These are phyloP conservation scores for Otocyon megalotis DNA, from an alignment of 2,113 vertebrate species.

Conservation along the genomic window DNA sequence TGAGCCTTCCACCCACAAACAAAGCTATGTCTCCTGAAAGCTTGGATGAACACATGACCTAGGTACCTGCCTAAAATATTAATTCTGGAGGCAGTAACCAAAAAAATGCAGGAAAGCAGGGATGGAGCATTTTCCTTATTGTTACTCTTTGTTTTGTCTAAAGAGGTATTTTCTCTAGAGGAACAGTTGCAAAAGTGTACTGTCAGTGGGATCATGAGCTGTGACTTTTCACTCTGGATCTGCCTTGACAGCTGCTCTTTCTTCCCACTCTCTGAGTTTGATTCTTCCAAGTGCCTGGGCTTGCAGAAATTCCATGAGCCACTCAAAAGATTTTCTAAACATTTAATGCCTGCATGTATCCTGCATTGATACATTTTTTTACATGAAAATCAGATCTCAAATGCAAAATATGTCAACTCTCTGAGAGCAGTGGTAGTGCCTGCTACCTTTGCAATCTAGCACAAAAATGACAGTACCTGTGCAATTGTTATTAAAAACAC, in stretches of 20 bases:
- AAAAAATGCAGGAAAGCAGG: background rate
- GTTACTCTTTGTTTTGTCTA: background rate
- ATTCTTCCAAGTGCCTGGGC: background rate
- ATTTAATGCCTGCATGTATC: background rate
- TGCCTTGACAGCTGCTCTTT: background rate
- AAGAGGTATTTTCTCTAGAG: rapidly evolving
- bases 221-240: background rate
- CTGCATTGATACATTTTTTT: background rate
- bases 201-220: rapidly evolving
- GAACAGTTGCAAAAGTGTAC: rapidly evolving
- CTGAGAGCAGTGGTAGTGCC: background rate
- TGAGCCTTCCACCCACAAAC: background rate
- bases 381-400: background rate
- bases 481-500: background rate
- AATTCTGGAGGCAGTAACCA: background rate
- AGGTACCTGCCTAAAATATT: background rate
- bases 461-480: background rate
- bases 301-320: background rate
- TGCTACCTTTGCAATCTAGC: background rate
- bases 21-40: background rate
- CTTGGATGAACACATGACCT: rapidly evolving
- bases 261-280: background rate
- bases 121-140: rapidly evolving
- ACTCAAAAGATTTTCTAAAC: background rate
- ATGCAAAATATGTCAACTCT: background rate